A percentile compares a stretch with the other conserved stretches of the same genome.
Evolutionary conservation across 2,797 vertebrate species (phyloP).

Genomic region (Pseudochirops corinnae): DNA sequence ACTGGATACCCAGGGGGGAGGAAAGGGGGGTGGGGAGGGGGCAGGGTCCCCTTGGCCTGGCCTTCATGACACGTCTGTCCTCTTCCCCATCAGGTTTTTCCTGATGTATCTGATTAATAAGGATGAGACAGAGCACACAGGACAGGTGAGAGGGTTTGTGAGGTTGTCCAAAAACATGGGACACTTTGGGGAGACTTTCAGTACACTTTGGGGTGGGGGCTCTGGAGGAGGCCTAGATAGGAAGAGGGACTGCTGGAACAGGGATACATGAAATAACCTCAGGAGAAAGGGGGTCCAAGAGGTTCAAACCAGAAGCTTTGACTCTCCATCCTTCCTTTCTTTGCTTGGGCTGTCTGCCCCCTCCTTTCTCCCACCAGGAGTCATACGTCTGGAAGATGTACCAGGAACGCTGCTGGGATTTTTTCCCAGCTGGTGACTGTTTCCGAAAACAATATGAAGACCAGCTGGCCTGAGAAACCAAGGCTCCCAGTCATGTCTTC

Average conservation of each 20-base stretch:
- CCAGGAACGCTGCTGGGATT: conserved; percentile 95
- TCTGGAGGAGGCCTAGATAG: background rate
- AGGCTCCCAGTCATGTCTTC: background rate
- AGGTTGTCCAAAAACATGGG: background rate
- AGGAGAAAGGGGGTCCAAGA: too few relatives aligned
- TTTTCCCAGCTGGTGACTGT: conserved; percentile 96
- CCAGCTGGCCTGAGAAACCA: conserved; percentile 89
- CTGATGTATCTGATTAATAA: conserved; percentile 98
- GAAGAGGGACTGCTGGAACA: background rate
- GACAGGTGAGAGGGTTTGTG: conserved; percentile 88
- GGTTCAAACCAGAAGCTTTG: background rate
- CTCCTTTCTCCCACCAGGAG: conserved; percentile 85
- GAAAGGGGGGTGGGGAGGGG: background rate
- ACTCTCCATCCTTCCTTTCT: background rate
- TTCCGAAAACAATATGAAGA: conserved; percentile 98
- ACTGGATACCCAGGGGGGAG: background rate
- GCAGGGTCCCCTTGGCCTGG: background rate
- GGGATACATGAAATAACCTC: background rate
- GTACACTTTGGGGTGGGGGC: background rate
- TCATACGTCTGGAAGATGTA: conserved; percentile 99
- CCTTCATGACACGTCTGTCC: background rate
- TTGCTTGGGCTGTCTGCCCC: background rate
- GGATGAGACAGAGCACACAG: conserved; percentile 96
- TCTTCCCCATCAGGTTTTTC: conserved; percentile 90
- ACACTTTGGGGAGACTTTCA: background rate